phyloP scores from a whole-genome alignment of 2,888 invertebrate genomes.

The Phalera bucephala region DNA sequence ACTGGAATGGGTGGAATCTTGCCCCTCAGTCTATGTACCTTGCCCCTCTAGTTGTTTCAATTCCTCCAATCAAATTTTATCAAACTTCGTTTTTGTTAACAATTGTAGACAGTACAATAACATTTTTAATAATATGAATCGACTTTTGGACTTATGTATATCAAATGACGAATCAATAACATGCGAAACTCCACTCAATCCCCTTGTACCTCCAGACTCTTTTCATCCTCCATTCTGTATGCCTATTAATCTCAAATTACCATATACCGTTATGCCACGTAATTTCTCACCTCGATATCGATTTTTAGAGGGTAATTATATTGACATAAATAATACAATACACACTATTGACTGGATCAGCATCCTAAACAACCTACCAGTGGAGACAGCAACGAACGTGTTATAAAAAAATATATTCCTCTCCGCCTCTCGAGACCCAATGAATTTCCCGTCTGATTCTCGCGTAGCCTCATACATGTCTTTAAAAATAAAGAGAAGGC shows the following conservation, averaged over 20 bases:
- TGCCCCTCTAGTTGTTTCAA: background rate
- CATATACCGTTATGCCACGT: too few species aligned
- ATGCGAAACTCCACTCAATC: too few species aligned
- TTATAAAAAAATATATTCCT: constrained; percentile 3
- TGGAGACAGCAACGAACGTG: background rate
- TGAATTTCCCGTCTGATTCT: too few species aligned
- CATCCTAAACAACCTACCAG: background rate
- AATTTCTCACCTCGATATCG: too few species aligned
- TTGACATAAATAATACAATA: too few species aligned
- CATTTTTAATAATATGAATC: too few species aligned
- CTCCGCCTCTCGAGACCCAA: too few species aligned
- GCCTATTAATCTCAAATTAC: background rate
- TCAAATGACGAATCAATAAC: background rate
- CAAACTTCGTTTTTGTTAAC: background rate
- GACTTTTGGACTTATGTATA: background rate
- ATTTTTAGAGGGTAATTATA: too few species aligned
- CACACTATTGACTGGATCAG: too few species aligned
- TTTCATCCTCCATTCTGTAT: too few species aligned
- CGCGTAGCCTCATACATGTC: too few species aligned
- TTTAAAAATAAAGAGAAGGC: constrained; percentile 5
- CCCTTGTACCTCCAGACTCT: background rate
- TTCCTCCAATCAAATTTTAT: background rate
- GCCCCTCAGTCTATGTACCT: background rate
- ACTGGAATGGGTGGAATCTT: too few species aligned
- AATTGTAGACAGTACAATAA: background rate